Evolutionary conservation across 2,888 invertebrate genomes (phyloP).

Genomic region (Drosophila demipolita): DNA sequence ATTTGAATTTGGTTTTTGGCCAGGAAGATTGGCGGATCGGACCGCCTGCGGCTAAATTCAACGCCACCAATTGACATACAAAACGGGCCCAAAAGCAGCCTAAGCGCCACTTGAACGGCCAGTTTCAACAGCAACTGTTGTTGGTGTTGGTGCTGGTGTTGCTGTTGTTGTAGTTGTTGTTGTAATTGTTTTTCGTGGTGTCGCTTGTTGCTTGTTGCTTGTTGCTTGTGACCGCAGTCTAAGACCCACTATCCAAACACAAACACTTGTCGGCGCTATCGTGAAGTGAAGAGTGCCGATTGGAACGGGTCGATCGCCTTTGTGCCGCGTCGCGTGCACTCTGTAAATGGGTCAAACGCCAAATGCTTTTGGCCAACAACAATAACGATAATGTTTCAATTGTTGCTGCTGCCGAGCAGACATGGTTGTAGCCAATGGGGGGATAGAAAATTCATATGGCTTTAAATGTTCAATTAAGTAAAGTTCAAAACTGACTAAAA

Average conservation of each 20-base stretch:
- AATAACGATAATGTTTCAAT: constrained; percentile 64
- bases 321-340: constrained; percentile 76
- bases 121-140: constrained; percentile 50
- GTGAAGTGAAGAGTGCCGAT: constrained; percentile 56
- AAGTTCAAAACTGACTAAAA: not conserved
- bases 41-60: constrained; percentile 50
- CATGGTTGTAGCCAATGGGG: not conserved
- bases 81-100: constrained; percentile 61
- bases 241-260: constrained; percentile 59
- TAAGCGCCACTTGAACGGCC: constrained; percentile 77
- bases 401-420: constrained; percentile 31
- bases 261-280: constrained; percentile 73
- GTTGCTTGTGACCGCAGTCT: constrained; percentile 37
- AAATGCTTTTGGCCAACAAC: constrained; percentile 45
- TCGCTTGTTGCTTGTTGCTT: constrained; percentile 13
- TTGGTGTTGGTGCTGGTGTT: constrained; percentile 38
- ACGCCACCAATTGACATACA: constrained; percentile 77
- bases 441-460: not conserved
- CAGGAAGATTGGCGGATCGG: constrained; percentile 33
- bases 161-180: constrained; percentile 14
- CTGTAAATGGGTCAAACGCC: constrained; percentile 72
- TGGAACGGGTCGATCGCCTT: constrained; percentile 49
- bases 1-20: constrained; percentile 44
- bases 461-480: not conserved
- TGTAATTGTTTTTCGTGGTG: constrained; percentile 46